Evolutionary conservation across 37 sponge, comb jelly and placozoan genomes (phyloP).

Genomic region (Beroe forskalii): DNA sequence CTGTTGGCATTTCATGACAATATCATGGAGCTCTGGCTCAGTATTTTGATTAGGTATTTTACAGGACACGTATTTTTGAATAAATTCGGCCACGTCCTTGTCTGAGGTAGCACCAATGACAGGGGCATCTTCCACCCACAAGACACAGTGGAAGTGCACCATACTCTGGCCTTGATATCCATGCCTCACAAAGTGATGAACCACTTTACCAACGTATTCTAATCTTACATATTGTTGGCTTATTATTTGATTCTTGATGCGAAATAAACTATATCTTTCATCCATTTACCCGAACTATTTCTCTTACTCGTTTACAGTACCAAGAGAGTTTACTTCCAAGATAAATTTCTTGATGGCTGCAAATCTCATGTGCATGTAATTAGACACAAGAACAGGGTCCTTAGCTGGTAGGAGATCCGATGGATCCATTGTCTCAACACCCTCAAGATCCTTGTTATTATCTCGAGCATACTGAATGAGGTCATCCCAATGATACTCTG

Average conservation of each 20-base stretch:
- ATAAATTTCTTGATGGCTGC: background rate
- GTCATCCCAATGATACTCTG: constrained; percentile 15
- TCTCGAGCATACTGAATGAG: background rate
- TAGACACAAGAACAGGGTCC: background rate
- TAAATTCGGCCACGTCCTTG: background rate
- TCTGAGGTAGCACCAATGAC: background rate
- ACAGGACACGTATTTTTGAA: background rate
- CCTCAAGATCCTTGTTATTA: background rate
- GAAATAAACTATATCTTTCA: too few relatives aligned
- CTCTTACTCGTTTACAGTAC: too few relatives aligned
- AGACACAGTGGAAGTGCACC: background rate
- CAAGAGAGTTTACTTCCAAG: background rate
- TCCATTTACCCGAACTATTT: too few relatives aligned
- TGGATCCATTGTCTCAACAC: background rate
- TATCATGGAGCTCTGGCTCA: background rate
- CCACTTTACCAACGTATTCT: background rate
- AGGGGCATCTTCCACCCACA: constrained; percentile 17
- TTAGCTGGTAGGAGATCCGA: background rate
- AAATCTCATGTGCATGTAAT: background rate
- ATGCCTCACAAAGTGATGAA: background rate
- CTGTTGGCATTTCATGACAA: background rate
- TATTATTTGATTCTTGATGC: too few relatives aligned
- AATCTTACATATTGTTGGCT: too few relatives aligned
- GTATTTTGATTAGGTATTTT: background rate
- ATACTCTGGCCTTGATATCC: background rate